Evolutionary conservation across 2,113 vertebrate species (phyloP).

Genomic region (Onychostruthus taczanowskii): DNA sequence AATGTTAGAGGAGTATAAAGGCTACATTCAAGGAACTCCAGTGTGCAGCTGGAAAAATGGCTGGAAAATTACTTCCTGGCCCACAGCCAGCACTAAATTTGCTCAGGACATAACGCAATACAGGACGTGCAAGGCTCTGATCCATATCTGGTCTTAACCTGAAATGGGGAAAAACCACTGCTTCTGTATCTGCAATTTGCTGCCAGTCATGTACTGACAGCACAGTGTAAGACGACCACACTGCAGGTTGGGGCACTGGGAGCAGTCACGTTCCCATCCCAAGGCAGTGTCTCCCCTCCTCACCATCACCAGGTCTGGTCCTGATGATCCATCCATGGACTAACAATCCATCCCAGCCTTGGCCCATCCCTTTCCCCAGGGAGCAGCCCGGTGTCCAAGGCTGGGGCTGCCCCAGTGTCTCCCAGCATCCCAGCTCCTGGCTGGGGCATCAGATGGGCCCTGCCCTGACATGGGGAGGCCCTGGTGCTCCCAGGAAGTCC

Average conservation of each 20-base stretch:
- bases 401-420: not conserved
- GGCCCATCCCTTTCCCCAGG: not conserved
- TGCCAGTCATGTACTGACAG: not conserved
- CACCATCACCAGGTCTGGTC: not conserved
- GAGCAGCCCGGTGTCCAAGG: fast-evolving
- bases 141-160: not conserved
- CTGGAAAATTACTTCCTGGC: conserved; percentile 61
- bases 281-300: not conserved
- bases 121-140: not conserved
- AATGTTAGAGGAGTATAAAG: conserved; percentile 33
- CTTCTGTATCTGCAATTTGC: not conserved
- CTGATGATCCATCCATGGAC: not conserved
- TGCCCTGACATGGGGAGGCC: too few species aligned
- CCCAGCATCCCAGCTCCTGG: not conserved
- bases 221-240: fast-evolving
- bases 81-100: conserved; percentile 27
- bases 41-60: conserved; percentile 55
- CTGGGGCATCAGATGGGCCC: not conserved
- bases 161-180: not conserved
- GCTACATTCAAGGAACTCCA: conserved; percentile 40
- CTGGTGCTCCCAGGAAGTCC: not conserved
- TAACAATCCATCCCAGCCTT: fast-evolving
- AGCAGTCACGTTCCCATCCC: fast-evolving
- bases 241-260: not conserved
- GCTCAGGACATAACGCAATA: not conserved